Conservation (phyloP, 2,797 vertebrate species). For the Petrocephalus schoutedeni region DNA sequence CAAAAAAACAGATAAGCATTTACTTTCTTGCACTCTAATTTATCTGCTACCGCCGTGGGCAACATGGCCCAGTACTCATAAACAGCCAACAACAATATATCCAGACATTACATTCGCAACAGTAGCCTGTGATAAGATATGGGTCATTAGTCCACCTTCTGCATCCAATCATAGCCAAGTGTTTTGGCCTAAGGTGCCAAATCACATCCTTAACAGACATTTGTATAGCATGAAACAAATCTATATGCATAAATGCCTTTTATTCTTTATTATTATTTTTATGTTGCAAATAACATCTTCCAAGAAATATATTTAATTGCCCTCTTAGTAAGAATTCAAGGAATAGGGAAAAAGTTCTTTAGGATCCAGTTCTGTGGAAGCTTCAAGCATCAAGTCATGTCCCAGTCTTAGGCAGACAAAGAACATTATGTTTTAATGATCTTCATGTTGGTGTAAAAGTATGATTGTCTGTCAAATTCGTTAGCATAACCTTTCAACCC, state of each 20-base stretch:
- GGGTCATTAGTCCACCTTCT: neutral
- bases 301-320: neutral
- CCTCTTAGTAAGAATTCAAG: neutral
- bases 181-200: neutral
- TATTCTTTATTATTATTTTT: neutral
- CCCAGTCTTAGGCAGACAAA: neutral
- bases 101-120: neutral
- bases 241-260: neutral
- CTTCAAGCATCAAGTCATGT: neutral
- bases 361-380: neutral
- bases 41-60: neutral
- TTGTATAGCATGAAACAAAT: neutral
- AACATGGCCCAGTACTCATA: neutral
- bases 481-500: neutral
- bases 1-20: neutral
- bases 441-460: neutral
- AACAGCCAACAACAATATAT: neutral
- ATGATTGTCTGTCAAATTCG: neutral
- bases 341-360: neutral
- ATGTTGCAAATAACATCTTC: neutral
- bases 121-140: neutral
- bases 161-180: neutral
- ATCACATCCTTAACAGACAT: neutral
- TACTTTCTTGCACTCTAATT: neutral
- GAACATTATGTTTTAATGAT: neutral